Evolutionary conservation across 2,888 invertebrate species (phyloP).

Genomic region (Charanyca ferruginea): DNA sequence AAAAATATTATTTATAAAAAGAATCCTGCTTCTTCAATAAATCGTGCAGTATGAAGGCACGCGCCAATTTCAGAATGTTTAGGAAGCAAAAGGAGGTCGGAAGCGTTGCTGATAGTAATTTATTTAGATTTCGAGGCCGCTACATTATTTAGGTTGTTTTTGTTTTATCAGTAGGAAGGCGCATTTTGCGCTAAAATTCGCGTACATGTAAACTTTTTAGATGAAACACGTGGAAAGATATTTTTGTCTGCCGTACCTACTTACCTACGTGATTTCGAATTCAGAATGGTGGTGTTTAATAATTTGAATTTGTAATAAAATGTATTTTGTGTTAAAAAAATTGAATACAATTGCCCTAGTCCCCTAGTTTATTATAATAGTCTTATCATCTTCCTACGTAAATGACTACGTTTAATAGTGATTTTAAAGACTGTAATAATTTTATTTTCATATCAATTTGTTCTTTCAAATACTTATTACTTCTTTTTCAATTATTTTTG

Average conservation of each 20-base stretch:
- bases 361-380: too few species aligned
- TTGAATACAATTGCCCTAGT: too few species aligned
- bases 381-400: too few species aligned
- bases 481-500: too few species aligned
- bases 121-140: constrained; percentile 90
- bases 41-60: constrained; percentile 68
- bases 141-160: constrained; percentile 89
- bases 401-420: too few species aligned
- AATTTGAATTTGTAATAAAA: background rate
- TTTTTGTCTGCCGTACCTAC: constrained; percentile 29
- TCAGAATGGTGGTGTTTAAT: constrained; percentile 19
- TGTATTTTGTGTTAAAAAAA: too few species aligned
- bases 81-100: constrained; percentile 89
- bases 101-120: constrained; percentile 87
- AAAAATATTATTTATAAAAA: constrained; percentile 23
- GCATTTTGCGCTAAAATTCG: constrained; percentile 80
- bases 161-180: constrained; percentile 90
- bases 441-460: too few species aligned
- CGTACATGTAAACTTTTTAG: constrained; percentile 74
- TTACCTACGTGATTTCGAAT: background rate
- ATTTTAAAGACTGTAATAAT: too few species aligned
- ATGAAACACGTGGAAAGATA: constrained; percentile 69
- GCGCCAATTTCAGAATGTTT: constrained; percentile 79
- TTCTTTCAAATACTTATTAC: too few species aligned
- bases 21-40: constrained; percentile 45